These are phyloP conservation scores for Tangara arthus DNA, from an alignment of 2,797 vertebrate species.

Conservation along the genomic window DNA sequence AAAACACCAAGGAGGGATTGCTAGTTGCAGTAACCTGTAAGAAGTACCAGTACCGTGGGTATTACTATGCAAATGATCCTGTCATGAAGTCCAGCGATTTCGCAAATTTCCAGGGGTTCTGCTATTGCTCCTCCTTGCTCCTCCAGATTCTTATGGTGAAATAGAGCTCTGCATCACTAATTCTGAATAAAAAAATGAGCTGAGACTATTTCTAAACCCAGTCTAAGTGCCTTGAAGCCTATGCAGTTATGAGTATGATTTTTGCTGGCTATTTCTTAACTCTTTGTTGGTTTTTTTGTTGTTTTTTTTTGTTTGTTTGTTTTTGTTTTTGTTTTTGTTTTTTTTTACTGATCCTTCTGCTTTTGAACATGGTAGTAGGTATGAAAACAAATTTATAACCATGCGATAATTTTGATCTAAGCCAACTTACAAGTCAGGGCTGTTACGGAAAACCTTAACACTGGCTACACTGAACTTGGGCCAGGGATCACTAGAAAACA, in stretches of 20 bases:
- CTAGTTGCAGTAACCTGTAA: neutral
- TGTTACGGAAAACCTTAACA: neutral
- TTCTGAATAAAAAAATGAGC: neutral
- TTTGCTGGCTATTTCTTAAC: neutral
- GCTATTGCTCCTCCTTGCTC: neutral
- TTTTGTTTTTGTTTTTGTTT: no score
- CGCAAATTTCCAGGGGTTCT: neutral
- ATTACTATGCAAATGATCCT: neutral
- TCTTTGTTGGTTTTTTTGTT: neutral
- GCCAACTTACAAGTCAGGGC: neutral
- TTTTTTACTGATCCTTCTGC: neutral
- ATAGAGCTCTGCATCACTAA: neutral
- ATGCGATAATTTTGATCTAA: neutral
- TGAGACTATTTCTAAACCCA: neutral
- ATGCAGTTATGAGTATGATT: neutral
- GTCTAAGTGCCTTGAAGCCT: neutral
- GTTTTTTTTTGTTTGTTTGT: neutral
- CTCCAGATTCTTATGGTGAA: neutral
- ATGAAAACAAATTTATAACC: neutral
- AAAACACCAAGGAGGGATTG: neutral
- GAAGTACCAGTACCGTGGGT: neutral
- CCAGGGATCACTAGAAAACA: neutral
- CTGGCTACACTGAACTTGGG: neutral
- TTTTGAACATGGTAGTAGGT: neutral
- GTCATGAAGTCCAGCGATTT: neutral